These are phyloP conservation scores for Lipotes vexillifer DNA, from an alignment of 2,113 vertebrate genomes.

Conservation along the genomic window DNA sequence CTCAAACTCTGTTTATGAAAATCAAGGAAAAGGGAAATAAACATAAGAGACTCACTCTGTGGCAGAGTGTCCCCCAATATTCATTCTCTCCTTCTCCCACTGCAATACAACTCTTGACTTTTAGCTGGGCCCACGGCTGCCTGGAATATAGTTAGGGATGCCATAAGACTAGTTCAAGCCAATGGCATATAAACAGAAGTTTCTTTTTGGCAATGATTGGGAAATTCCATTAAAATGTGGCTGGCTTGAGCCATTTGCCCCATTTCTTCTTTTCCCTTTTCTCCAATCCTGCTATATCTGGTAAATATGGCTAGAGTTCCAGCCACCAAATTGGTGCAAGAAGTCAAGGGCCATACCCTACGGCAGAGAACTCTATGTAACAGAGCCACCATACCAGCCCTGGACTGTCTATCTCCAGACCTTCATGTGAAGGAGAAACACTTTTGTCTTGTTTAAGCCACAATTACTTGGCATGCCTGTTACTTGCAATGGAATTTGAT, in stretches of 20 bases:
- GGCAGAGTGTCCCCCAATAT: neutral
- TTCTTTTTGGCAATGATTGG: neutral
- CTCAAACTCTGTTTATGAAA: neutral
- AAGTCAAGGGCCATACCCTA: neutral
- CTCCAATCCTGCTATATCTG: neutral
- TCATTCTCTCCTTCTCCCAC: neutral
- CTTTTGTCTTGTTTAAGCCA: neutral
- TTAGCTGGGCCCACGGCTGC: neutral
- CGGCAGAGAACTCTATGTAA: neutral
- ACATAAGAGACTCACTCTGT: neutral
- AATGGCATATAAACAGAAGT: neutral
- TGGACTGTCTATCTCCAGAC: neutral
- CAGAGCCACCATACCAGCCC: no score
- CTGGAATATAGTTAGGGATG: neutral
- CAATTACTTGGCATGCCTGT: neutral
- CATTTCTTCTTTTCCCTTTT: neutral
- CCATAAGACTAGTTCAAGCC: neutral
- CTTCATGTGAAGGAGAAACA: neutral
- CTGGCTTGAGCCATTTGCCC: neutral
- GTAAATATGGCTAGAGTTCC: neutral
- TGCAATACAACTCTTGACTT: neutral
- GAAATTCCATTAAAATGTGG: neutral
- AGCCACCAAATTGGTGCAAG: neutral
- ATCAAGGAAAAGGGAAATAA: neutral
- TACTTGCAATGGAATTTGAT: neutral